Base-by-base conservation (phyloP, 2,113 vertebrate species). In the Taxidea taxus region DNA sequence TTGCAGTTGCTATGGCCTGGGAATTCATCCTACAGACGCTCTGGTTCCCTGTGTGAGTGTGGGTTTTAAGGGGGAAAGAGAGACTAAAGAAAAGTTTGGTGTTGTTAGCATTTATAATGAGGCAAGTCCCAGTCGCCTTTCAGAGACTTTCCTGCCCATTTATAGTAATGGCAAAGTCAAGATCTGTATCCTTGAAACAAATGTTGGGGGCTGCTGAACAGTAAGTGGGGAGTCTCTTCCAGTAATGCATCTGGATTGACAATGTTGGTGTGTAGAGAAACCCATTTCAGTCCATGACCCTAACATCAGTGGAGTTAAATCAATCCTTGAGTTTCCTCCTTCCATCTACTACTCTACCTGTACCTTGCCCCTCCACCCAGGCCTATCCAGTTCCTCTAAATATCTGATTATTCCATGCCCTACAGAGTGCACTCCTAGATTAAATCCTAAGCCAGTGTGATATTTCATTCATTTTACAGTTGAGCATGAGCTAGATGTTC, bases 1-100 rank as follows among this genome's bases (percentile, higher is more conserved):
- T 14, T 75, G 60, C 96, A 92, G 97, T 98, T 98, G 97, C 98
- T 90, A 97, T 86, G 98, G 96, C 44, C 85, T 77, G 89, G 66
- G 90, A 87, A 96, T 96, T 93, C 90, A 98, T 90, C 83, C 95
- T 94, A 96, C 95, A 96, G 97, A 96, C 86, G 49, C 42, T 83
- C 86, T 86, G 95, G 84, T 93, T 94, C 47, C 54, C 83, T 83
- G 49, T 90, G 81, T 54, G 77, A 74, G 68, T 81, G 75, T 91
- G 83, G 80, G 27, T 94, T 91, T 96, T 94, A 82, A 97, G 91
- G 44, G 75, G 39, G 56, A 58, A 60, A 58, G 60, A 70, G 66
- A 82, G 27, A 44, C 37, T 89, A 66, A 83, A 96, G 84, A 87
- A 95, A 97, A 98, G 96, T 97, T 98, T 93, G 92, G 82, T 92